Evolutionary conservation across 2,888 invertebrate genomes (phyloP).

Genomic region (Lycophotia porphyrea): DNA sequence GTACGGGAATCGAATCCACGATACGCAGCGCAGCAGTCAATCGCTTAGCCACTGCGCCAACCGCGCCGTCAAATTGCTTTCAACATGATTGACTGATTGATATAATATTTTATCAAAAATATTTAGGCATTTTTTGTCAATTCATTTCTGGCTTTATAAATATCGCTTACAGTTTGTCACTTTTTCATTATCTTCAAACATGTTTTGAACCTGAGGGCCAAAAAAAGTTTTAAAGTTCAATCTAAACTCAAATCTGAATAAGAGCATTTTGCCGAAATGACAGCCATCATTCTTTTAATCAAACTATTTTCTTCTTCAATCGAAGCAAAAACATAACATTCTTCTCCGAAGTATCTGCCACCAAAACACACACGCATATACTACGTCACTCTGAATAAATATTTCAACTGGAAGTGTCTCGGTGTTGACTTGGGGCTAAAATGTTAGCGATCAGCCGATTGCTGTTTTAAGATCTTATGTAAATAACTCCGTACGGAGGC

Average conservation of each 20-base stretch:
- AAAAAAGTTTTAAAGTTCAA: neutral
- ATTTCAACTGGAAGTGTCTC: conserved; percentile 75
- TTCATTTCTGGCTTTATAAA: neutral
- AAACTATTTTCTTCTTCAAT: neutral
- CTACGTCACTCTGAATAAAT: conserved; percentile 68
- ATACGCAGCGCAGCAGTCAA: too few species aligned
- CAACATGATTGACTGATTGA: neutral
- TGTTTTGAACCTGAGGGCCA: too few species aligned
- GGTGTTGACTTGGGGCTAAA: conserved; percentile 80
- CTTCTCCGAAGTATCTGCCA: conserved; percentile 4
- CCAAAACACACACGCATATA: conserved; percentile 57
- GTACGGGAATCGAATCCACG: too few species aligned
- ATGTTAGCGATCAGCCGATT: conserved; percentile 83
- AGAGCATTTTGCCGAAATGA: neutral
- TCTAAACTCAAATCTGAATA: neutral
- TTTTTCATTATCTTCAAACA: too few species aligned
- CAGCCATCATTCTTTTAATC: neutral
- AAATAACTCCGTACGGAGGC: conserved; percentile 79
- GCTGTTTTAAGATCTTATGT: conserved; percentile 87
- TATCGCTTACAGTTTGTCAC: neutral
- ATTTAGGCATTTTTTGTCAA: neutral
- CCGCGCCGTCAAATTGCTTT: too few species aligned
- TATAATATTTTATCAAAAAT: neutral
- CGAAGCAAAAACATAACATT: neutral
- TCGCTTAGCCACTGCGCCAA: too few species aligned